phyloP scores from a whole-genome alignment of 2,113 vertebrate genomes.

The Leptobrachium leishanense region DNA sequence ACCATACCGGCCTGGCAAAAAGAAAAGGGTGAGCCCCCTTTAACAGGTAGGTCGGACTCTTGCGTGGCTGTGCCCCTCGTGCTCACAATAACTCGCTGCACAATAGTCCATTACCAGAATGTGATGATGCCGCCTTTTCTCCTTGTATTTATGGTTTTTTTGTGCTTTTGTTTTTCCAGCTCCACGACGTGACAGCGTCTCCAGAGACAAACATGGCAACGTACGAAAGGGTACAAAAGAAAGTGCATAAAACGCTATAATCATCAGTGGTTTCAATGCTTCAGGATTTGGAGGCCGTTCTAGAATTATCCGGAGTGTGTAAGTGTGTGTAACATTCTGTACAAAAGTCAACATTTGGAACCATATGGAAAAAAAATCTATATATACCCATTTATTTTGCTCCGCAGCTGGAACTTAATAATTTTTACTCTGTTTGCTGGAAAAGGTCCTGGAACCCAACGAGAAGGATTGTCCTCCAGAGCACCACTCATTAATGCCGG shows the following conservation, averaged over 20 bases:
- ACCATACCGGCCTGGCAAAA: no score
- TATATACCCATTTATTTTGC: not conserved
- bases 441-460: not conserved
- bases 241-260: conserved; percentile 10
- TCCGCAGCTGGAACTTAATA: not conserved
- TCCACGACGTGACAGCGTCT: not conserved
- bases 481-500: not conserved
- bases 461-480: not conserved
- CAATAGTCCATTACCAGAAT: not conserved
- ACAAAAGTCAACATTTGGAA: not conserved
- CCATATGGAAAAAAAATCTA: not conserved
- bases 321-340: conserved; percentile 12
- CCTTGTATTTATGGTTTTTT: not conserved
- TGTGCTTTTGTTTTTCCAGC: conserved; percentile 36
- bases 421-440: not conserved
- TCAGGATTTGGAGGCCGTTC: conserved; percentile 2
- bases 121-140: not conserved
- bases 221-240: conserved; percentile 3
- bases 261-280: conserved; percentile 18
- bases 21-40: no score
- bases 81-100: not conserved
- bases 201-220: conserved; percentile 21
- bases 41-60: no score
- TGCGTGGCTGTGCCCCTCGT: not conserved
- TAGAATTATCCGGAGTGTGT: conserved; percentile 8